phyloP scores from a whole-genome alignment of 2,797 vertebrate genomes.

The Psittacula echo region DNA sequence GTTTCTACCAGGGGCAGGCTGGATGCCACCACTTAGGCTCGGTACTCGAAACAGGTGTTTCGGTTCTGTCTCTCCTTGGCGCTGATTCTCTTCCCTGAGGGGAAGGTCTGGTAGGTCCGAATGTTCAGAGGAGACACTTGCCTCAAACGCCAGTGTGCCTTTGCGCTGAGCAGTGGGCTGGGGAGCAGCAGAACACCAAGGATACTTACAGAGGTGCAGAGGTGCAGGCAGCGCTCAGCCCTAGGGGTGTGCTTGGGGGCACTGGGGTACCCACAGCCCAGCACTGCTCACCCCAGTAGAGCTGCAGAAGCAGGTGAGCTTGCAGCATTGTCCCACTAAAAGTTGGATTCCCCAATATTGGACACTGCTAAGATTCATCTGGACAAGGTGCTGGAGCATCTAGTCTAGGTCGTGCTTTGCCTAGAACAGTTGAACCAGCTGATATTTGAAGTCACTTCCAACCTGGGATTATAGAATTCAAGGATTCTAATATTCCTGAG shows the following conservation, averaged over 20 bases:
- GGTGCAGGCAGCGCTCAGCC: neutral
- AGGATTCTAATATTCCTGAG: neutral
- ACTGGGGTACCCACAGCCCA: neutral
- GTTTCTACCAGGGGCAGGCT: neutral
- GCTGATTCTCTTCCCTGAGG: conserved; percentile 61
- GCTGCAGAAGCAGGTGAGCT: neutral
- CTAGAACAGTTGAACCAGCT: neutral
- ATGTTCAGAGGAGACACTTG: conserved; percentile 15
- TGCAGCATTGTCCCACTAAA: neutral
- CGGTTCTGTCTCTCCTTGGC: conserved; percentile 27
- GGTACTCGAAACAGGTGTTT: conserved; percentile 59
- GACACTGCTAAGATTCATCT: neutral
- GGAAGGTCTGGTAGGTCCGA: conserved; percentile 60
- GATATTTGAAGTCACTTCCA: neutral
- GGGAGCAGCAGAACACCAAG: neutral
- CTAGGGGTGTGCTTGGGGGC: neutral
- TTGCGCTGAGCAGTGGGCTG: conserved; percentile 47
- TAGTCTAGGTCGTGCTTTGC: neutral
- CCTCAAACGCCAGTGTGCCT: conserved; percentile 51
- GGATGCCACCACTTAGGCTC: neutral
- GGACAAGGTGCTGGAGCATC: neutral
- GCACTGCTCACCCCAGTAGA: neutral
- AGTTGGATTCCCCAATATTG: neutral
- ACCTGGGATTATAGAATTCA: neutral
- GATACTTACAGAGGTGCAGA: neutral